phyloP scores from a whole-genome alignment of 2,797 vertebrate genomes.

The Manis crassicaudata region DNA sequence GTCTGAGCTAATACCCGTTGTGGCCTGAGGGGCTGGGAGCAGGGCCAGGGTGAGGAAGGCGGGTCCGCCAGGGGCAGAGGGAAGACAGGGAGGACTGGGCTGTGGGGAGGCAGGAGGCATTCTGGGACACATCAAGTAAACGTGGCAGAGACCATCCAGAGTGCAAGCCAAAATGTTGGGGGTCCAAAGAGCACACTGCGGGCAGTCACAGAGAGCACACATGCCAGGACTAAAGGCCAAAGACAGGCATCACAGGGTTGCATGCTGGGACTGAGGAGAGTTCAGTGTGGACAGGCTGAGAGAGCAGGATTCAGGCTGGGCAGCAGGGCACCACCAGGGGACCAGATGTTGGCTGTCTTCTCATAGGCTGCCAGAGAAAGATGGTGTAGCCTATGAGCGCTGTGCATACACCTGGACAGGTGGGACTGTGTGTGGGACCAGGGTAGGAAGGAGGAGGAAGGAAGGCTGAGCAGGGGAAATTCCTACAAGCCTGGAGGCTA shows the following conservation, averaged over 20 bases:
- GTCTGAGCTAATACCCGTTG: neutral
- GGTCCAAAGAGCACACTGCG: neutral
- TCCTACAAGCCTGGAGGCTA: neutral
- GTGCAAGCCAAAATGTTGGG: neutral
- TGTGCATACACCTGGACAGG: neutral
- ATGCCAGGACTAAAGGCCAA: neutral
- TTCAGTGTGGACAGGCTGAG: neutral
- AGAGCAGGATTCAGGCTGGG: neutral
- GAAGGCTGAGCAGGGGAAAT: neutral
- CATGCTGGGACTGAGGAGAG: neutral
- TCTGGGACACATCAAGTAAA: neutral
- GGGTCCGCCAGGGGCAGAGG: neutral
- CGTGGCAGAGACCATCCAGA: neutral
- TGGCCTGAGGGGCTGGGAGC: neutral
- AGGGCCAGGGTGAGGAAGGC: neutral
- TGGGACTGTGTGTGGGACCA: too few species aligned
- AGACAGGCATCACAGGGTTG: neutral
- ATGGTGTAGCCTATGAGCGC: accelerated
- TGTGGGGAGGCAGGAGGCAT: neutral
- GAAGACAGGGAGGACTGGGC: neutral
- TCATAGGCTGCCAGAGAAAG: neutral
- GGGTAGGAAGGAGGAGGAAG: neutral
- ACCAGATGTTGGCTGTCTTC: neutral
- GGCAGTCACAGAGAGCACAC: neutral
- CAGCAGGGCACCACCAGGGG: neutral